Base-by-base conservation (phyloP, 2,888 invertebrate species). In the Phyto melanocephala region DNA sequence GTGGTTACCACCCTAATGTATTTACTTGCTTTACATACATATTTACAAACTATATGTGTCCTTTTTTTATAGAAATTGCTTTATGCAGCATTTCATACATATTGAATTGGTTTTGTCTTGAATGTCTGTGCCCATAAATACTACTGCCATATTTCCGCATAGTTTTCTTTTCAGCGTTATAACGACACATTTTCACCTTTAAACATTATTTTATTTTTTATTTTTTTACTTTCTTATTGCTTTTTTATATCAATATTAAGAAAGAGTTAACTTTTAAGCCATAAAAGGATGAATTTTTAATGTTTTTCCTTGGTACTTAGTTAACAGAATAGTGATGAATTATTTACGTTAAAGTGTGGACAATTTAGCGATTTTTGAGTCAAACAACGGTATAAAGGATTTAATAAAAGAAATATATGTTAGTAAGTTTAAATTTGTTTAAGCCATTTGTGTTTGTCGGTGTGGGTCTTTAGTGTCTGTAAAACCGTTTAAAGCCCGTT, bases 91-190 rank as follows among this genome's bases (percentile, higher is more conserved):
- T 15, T 52, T 58, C 50, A 22, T 65, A 11, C 13, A 52, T 50
- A 52, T 58, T 33, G 33, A 67, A 52, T 65, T 70, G 54, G 22
- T 50, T 56, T 50, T 40, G 33, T 40, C n/a, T 10, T 63, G 40
- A 10, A 8, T 24, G 22, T 50, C 47, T 71, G 58, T 50, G 65
- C 10, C 42, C 58, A 74, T 60, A 74, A 74, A 71, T 74, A 65
- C 65, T 42, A 72, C 65, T 60, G 52, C 17, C 62, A 62, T 15
- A n/a, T n/a, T n/a, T n/a, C n/a, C n/a, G n/a, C n/a, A 45, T 67
- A 72, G 42, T 81, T 77, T 72, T 67, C 65, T 81, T 77, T 72
- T 67, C 65, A 52, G 60, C 15, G 60, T 47, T 63, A 33, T 71
- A 76, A 67, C 37, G 54, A 52, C 56, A 74, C 67, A 63, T 65